Conservation (phyloP, 2,797 vertebrate genomes). For the Megalops cyprinoides region DNA sequence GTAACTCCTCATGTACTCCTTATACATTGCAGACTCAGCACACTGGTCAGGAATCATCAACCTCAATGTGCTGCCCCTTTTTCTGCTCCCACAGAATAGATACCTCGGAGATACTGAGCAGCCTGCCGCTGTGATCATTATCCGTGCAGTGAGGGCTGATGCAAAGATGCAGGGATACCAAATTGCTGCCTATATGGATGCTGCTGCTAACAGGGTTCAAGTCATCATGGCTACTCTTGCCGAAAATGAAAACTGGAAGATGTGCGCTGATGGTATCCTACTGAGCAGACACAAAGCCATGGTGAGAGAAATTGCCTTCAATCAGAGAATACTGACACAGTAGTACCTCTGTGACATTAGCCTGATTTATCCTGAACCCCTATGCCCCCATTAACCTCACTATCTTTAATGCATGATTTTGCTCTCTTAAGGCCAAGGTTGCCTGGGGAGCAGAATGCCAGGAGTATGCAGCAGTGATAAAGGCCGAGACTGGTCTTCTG, state of each 20-base stretch:
- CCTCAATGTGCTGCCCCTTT: neutral
- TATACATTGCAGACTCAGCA: neutral
- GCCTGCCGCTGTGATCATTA: constrained; percentile 67
- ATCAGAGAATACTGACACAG: neutral
- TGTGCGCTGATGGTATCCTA: constrained; percentile 77
- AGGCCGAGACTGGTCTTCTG: constrained; percentile 75
- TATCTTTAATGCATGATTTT: neutral
- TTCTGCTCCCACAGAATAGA: constrained; percentile 60
- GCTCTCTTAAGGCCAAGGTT: constrained; percentile 68
- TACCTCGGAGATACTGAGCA: constrained; percentile 67
- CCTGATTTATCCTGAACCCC: neutral
- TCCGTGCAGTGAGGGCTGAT: constrained; percentile 69
- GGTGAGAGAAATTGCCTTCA: constrained; percentile 63
- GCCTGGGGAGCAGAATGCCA: constrained; percentile 80
- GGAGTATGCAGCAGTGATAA: constrained; percentile 67
- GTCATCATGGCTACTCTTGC: constrained; percentile 73
- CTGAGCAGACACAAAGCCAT: constrained; percentile 77
- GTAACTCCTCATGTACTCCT: neutral
- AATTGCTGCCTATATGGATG: constrained; percentile 71
- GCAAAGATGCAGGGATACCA: constrained; percentile 76
- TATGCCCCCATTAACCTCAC: neutral
- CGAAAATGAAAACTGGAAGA: constrained; percentile 74
- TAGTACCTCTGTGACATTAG: neutral
- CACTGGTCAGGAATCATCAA: neutral
- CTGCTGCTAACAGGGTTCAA: constrained; percentile 67